These are phyloP conservation scores for Hippocampus barbouri DNA, from an alignment of 2,113 vertebrate genomes.

Conservation along the genomic window DNA sequence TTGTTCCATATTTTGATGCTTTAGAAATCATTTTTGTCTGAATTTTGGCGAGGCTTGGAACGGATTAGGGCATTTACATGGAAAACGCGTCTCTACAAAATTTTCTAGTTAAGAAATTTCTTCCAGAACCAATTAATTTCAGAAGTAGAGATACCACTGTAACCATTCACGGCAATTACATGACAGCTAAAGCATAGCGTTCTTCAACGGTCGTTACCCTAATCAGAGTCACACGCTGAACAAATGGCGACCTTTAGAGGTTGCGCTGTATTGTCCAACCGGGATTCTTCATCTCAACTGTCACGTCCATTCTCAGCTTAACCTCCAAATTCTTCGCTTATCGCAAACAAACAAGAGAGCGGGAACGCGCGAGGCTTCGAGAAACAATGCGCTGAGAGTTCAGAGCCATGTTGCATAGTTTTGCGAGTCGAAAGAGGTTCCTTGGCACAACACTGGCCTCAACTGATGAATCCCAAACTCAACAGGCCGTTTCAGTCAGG, in stretches of 20 bases:
- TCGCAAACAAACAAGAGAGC: constrained; percentile 1
- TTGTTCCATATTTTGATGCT: too few species aligned
- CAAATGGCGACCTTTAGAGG: neutral
- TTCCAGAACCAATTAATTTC: too few species aligned
- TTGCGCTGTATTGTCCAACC: neutral
- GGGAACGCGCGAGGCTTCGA: constrained; percentile 12
- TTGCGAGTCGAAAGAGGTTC: constrained; percentile 29
- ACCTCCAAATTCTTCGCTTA: neutral
- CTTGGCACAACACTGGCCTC: constrained; percentile 22
- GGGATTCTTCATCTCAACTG: neutral
- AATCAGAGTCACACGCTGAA: neutral
- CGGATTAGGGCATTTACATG: too few species aligned
- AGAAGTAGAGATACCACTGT: too few species aligned
- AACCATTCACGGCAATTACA: too few species aligned
- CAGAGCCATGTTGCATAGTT: constrained; percentile 33
- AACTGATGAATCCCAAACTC: constrained; percentile 45
- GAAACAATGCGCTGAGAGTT: constrained; percentile 29
- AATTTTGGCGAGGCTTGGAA: too few species aligned
- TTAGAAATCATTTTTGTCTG: too few species aligned
- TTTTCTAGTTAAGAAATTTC: too few species aligned
- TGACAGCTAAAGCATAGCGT: neutral
- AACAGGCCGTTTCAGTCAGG: constrained; percentile 73
- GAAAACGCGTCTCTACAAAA: too few species aligned
- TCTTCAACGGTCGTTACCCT: neutral
- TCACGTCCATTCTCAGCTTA: neutral